Evolutionary conservation across 2,888 invertebrate genomes (phyloP).

Genomic region (Bugula neritina): DNA sequence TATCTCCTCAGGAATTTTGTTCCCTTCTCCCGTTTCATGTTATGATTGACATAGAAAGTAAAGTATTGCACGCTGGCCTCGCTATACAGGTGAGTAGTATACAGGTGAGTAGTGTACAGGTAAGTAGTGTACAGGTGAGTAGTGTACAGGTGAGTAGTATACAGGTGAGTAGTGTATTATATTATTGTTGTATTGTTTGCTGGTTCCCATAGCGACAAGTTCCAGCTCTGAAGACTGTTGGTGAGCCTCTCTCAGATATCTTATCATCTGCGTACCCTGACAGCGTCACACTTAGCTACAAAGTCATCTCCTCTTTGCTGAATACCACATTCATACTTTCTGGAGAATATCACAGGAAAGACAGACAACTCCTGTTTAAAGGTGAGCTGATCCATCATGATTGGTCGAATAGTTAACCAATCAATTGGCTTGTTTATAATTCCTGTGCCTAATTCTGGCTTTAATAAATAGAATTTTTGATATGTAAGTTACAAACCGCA

Average conservation of each 20-base stretch:
- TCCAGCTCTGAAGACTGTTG: slow-evolving; percentile 8
- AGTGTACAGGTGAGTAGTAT: neutral
- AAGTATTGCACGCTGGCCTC: neutral
- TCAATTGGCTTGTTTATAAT: too few species aligned
- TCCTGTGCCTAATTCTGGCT: too few species aligned
- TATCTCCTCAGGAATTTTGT: neutral
- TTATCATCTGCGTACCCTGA: neutral
- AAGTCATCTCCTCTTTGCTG: neutral
- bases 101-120: neutral
- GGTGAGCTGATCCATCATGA: neutral
- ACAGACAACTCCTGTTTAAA: slow-evolving; percentile 15
- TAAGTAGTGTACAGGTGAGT: neutral
- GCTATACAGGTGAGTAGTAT: neutral
- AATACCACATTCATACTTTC: slow-evolving; percentile 15
- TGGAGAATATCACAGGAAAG: slow-evolving; percentile 23
- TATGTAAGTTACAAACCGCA: too few species aligned
- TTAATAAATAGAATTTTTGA: too few species aligned
- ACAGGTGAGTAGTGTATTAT: neutral
- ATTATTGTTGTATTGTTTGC: neutral
- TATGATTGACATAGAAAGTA: slow-evolving; percentile 18
- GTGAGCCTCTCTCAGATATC: neutral
- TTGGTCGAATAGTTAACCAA: too few species aligned
- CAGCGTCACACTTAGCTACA: neutral
- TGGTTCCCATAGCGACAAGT: slow-evolving; percentile 18
- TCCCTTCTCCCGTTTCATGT: slow-evolving; percentile 11